Base-by-base conservation (phyloP, 2,797 vertebrate genomes). In the Distichodus sexfasciatus region DNA sequence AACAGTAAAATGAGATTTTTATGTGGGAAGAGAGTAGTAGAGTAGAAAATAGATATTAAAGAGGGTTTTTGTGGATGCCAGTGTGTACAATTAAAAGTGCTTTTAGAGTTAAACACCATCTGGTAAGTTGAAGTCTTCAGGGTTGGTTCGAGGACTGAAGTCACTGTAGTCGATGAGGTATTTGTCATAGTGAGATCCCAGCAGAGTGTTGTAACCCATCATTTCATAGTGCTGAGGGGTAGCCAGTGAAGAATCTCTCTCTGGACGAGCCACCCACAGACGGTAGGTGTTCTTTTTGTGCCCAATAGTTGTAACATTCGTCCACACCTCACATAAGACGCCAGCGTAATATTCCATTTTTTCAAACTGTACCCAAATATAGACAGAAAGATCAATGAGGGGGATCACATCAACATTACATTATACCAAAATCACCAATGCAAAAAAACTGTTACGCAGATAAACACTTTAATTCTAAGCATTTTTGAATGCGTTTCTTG, bases 141-240 rank as follows among this genome's bases (percentile, higher is more conserved):
- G 28, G 0, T 91, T 87, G 57, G 86, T 85, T 0, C 74, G 66
- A 60, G 84, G 48, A 76, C 79, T 84, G 64, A 92, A 92, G 31
- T 88, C 89, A 0, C 58, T 79, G 86, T 91, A 92, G 82, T 93
- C 73, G 11, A 93, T 88, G 67, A 95, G 78, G 2, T 93, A 92
- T 75, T 94, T 92, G 85, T 95, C 91, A 0, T 92, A 94, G 82
- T 91, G 92, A 53, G 92, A 95, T 0, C 91, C 91, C 74, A 92
- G 82, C 62, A 93, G 84, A 0, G 86, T 89, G 87, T 94, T 93
- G 82, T 89, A 94, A 2, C 91, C 92, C 61, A 79, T 85, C 93
- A 91, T 93, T 84, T 94, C 90, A 0, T 94, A 93, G 69, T 92
- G 92, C 58, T 91, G 78, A 0, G 93, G 90, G 3, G 47, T 68